A percentile compares a stretch with the other conserved stretches of the same genome.
These are phyloP conservation scores for Aphodius sticticus DNA, from an alignment of 2,888 invertebrate species.

Conservation along the genomic window DNA sequence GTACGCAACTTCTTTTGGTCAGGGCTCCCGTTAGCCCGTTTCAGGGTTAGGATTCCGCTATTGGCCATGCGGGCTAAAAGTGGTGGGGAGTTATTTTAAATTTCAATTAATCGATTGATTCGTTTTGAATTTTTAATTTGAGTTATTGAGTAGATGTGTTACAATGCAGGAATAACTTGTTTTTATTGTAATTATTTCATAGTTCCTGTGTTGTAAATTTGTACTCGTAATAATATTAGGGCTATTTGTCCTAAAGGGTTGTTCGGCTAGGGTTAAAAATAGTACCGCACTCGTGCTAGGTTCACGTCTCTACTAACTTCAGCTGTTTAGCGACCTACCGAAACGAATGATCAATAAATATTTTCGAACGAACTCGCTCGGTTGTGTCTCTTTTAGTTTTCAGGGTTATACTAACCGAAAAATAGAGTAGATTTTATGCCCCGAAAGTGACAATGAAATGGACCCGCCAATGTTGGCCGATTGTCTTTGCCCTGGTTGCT, in stretches of 20 bases:
- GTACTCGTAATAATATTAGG: neutral
- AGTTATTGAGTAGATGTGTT: no score
- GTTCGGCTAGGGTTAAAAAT: constrained; percentile 40
- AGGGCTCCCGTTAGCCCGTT: no score
- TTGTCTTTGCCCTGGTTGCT: constrained; percentile 44
- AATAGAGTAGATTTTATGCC: constrained; percentile 43
- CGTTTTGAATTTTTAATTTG: no score
- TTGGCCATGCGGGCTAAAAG: no score
- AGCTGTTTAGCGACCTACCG: constrained; percentile 28
- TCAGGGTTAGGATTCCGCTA: no score
- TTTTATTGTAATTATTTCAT: neutral
- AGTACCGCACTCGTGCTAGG: constrained; percentile 19
- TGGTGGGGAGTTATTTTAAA: no score
- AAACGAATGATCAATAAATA: constrained; percentile 43
- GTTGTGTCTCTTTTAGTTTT: constrained; percentile 28
- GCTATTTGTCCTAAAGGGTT: constrained; percentile 25
- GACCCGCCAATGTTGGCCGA: constrained; percentile 50
- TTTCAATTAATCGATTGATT: no score
- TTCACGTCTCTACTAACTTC: constrained; percentile 28
- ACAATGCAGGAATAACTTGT: no score
- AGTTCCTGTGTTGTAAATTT: neutral
- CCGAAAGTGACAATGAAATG: constrained; percentile 55
- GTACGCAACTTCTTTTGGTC: no score
- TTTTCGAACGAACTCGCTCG: constrained; percentile 35
- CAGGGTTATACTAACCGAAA: constrained; percentile 23